A percentile compares a stretch with the other conserved stretches of the same genome.
Evolutionary conservation across 2,888 invertebrate genomes (phyloP).

Genomic region (Dione juno): DNA sequence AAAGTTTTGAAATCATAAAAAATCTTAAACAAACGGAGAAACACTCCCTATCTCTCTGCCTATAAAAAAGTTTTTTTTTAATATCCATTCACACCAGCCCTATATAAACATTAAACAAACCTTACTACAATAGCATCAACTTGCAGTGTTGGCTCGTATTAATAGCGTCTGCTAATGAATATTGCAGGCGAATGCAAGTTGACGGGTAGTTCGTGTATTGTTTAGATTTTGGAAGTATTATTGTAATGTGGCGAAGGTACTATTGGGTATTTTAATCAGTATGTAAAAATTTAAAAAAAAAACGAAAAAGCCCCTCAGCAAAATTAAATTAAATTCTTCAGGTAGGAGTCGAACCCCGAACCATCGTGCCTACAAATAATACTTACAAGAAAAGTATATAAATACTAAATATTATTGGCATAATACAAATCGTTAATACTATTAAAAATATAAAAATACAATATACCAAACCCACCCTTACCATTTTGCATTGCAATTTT

Average conservation of each 20-base stretch:
- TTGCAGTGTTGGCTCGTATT: constrained; percentile 73
- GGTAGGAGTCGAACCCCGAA: too few species aligned
- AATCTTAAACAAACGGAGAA: too few species aligned
- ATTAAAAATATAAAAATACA: neutral
- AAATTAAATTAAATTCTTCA: too few species aligned
- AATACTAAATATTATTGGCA: too few species aligned
- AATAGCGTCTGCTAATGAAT: constrained; percentile 78
- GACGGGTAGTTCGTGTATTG: constrained; percentile 53
- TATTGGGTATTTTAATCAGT: neutral
- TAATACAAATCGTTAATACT: neutral
- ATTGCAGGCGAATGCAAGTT: constrained; percentile 76
- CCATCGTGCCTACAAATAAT: neutral
- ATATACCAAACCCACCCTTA: constrained; percentile 20
- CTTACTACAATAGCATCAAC: constrained; percentile 75
- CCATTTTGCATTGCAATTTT: neutral
- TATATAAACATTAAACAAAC: constrained; percentile 62
- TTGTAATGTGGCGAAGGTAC: neutral
- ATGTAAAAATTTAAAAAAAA: too few species aligned
- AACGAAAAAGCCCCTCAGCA: too few species aligned
- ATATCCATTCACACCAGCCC: constrained; percentile 56
- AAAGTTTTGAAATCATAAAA: too few species aligned
- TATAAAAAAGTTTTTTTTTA: neutral
- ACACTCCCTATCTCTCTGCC: too few species aligned
- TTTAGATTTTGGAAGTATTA: neutral
- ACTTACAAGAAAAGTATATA: too few species aligned